Evolutionary conservation across 2,888 invertebrate species (phyloP).

Genomic region (Chymomyza fuscimana): DNA sequence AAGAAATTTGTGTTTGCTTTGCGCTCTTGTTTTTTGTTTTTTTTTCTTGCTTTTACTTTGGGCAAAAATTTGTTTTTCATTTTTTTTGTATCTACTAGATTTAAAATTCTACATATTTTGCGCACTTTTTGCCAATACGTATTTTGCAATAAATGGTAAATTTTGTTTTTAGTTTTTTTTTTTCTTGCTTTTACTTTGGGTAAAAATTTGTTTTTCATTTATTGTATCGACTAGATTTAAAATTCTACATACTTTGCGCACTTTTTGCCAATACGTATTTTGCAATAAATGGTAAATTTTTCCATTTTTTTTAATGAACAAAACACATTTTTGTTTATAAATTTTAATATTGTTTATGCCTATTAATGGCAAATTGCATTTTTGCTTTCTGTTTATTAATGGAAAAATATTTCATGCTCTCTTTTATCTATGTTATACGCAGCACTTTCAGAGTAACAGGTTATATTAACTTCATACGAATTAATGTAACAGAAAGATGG

Average conservation of each 20-base stretch:
- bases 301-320: constrained; percentile 30
- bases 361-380: constrained; percentile 30
- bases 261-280: background rate
- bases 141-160: too few species aligned
- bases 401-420: background rate
- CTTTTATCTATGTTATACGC: constrained; percentile 22
- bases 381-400: constrained; percentile 7
- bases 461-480: too few species aligned
- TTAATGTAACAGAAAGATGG: too few species aligned
- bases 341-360: background rate
- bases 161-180: constrained; percentile 9
- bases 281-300: constrained; percentile 10
- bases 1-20: constrained; percentile 39
- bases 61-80: background rate
- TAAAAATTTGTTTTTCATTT: constrained; percentile 3
- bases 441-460: background rate
- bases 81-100: constrained; percentile 14
- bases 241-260: background rate
- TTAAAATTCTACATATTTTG: background rate
- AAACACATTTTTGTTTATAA: constrained; percentile 36
- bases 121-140: too few species aligned
- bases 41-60: constrained; percentile 14
- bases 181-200: constrained; percentile 13
- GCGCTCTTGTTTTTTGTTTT: constrained; percentile 18
- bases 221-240: constrained; percentile 7